Evolutionary conservation across 2,888 invertebrate species (phyloP), one percentile per base, ranked within the genome.

Genomic region (Epinotia brunnichana): DNA sequence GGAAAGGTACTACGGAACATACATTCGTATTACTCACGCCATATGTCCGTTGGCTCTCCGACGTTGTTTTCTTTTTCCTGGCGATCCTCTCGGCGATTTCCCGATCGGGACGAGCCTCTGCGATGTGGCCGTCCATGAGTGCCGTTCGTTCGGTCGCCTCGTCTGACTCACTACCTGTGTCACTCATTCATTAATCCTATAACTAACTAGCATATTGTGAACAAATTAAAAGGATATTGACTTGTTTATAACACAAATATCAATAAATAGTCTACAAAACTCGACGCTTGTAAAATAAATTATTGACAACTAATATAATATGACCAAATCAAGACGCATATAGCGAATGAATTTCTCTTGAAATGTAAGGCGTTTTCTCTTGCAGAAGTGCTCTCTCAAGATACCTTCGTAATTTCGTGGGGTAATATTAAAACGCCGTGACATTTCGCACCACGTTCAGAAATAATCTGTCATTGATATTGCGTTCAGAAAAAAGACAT

Each of bases 91-190:
- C 93, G 74, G 89, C 91, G 76, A 90, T 88, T 81, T 94, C 94
- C 87, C 94, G 92, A 79, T 94, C 94, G 72, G 94, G 90, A 78
- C 94, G 94, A 78, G 94, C 94, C 86, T 95, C 95, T 74, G 95
- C 95, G 85, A 96, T 96, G 94, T 97, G 97, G 85, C 96, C 96
- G 94, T 97, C 97, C 97, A 97, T 97, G 87, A 97, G 95, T 90
- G 96, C 96, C 83, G 96, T 96, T 81, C 94, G 95, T 94, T 97
- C 97, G 86, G 95, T 95, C 82, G 94, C 94, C 85, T 93, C 93
- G 82, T 95, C 95, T 87, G 91, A 93, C 82, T 95, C 95, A 81
- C 87, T 90, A 75, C 83, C 85, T 76, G 85, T 82, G 74, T 86
- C 86, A 85, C 89, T 92, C 92, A 92, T 93, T 91, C 89, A 92